Evolutionary conservation across 2,888 invertebrate genomes (phyloP), one percentile per base, ranked within the genome.

Genomic region (Ernsta delagoae): DNA sequence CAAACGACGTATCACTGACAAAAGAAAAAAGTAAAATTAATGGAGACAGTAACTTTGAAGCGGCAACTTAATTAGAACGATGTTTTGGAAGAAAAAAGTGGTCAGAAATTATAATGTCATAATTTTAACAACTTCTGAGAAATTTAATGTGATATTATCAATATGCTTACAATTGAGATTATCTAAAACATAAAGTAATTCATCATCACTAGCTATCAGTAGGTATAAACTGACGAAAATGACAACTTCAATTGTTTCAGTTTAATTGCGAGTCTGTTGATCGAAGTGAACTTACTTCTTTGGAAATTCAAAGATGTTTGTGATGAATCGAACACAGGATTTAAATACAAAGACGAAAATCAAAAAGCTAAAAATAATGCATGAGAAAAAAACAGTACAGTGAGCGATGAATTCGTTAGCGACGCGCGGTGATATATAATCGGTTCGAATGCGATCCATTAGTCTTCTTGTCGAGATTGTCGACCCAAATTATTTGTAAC

Each of bases 341-440:
- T 39, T 41, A 63, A 63, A 59, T 12, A 41, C 8, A 5, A 53
- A 12, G 63, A 63, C 31, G 62, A 16, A 62, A 60, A 64, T 64
- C 66, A 72, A 72, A 75, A 75, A 72, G 74, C 69, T 69, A 74
- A 79, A 80, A 81, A 78, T 76, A 83, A 75, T 74, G 69, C 65
- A 65, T 67, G 57, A 73, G 72, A 75, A 74, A 79, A 82, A 82
- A 73, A 73, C 72, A 73, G 73, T 57, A 68, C 74, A 72, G 77
- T 79, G 80, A 81, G 79, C 80, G 83, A 84, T 84, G 83, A 79
- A 81, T 82, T 81, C 78, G 77, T 78, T 77, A 77, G 75, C 77
- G 77, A 74, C 73, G 70, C 75, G 77, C 75, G 77, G 79, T 80
- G 81, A 85, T 83, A 79, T 83, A 82, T 78, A 81, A 83, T 82